These are phyloP conservation scores for Toxotes jaculatrix DNA, from an alignment of 2,113 vertebrate species.

Conservation along the genomic window DNA sequence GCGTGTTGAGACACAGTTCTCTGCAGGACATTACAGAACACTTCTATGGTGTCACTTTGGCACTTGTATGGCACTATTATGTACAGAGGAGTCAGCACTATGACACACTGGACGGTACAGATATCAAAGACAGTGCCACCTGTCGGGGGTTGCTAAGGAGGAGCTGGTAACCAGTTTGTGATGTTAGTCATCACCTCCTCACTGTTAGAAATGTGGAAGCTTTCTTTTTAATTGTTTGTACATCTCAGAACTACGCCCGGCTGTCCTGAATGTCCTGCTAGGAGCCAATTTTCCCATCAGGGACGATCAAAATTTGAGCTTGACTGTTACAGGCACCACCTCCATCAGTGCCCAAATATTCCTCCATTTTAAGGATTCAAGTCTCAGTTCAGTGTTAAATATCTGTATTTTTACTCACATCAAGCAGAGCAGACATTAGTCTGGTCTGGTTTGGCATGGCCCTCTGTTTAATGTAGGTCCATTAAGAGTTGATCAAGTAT, in stretches of 20 bases:
- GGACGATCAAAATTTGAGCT: background rate
- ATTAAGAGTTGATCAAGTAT: constrained; percentile 18
- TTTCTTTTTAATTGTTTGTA: constrained; percentile 31
- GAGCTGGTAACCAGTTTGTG: constrained; percentile 41
- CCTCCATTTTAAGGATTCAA: constrained; percentile 4
- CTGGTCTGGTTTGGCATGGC: constrained; percentile 25
- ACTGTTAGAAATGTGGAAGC: background rate
- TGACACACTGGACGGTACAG: constrained; percentile 65
- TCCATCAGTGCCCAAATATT: background rate
- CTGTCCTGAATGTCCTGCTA: constrained; percentile 27
- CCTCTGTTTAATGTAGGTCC: constrained; percentile 50
- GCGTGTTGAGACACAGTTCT: constrained; percentile 67
- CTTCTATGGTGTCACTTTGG: constrained; percentile 80
- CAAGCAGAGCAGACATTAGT: constrained; percentile 4
- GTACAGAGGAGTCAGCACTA: constrained; percentile 75
- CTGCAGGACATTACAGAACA: constrained; percentile 74
- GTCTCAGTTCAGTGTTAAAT: constrained; percentile 2
- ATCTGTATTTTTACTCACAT: constrained; percentile 21
- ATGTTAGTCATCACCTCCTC: constrained; percentile 23
- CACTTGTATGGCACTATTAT: constrained; percentile 82
- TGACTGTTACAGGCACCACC: constrained; percentile 1
- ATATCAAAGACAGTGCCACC: constrained; percentile 52
- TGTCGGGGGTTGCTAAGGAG: constrained; percentile 30
- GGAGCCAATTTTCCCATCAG: constrained; percentile 15
- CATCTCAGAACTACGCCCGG: constrained; percentile 12